Evolutionary conservation across 2,888 invertebrate species (phyloP).

Genomic region (Nudaria mundana): DNA sequence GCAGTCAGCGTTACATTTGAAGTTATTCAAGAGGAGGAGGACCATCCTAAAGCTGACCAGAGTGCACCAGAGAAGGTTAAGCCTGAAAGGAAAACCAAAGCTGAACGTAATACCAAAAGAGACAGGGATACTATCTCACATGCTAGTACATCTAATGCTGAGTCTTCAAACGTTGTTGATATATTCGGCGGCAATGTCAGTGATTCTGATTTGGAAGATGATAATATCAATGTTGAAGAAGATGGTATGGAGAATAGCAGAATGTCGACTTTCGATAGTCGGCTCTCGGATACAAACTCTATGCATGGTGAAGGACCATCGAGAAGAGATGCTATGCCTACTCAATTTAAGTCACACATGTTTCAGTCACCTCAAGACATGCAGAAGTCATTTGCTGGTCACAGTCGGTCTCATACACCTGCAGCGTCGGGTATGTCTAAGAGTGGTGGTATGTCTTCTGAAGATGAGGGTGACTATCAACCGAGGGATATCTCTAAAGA

Average conservation of each 20-base stretch:
- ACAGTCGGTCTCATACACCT: slow-evolving; percentile 40
- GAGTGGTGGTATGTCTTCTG: slow-evolving; percentile 50
- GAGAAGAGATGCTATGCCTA: slow-evolving; percentile 44
- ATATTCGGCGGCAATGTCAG: slow-evolving; percentile 97
- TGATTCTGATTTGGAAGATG: slow-evolving; percentile 91
- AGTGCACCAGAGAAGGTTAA: slow-evolving; percentile 40
- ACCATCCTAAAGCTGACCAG: slow-evolving; percentile 69
- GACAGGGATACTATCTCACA: slow-evolving; percentile 30
- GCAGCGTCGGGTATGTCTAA: slow-evolving; percentile 40
- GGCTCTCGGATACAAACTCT: slow-evolving; percentile 83
- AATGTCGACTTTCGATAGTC: slow-evolving; percentile 87
- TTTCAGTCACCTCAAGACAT: slow-evolving; percentile 43
- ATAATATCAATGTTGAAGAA: slow-evolving; percentile 86
- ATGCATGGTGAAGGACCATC: slow-evolving; percentile 52
- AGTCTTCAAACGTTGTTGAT: slow-evolving; percentile 80
- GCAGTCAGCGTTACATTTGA: slow-evolving; percentile 94
- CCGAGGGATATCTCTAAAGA: slow-evolving; percentile 63
- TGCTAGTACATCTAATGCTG: slow-evolving; percentile 35
- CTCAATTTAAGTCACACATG: slow-evolving; percentile 65
- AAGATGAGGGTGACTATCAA: slow-evolving; percentile 58
- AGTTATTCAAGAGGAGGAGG: slow-evolving; percentile 93
- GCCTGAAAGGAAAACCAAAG: slow-evolving; percentile 59
- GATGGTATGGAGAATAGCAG: slow-evolving; percentile 86
- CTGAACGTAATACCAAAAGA: slow-evolving; percentile 36
- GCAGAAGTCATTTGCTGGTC: slow-evolving; percentile 40